These are phyloP conservation scores for Agonopterix alstromeriana DNA, from an alignment of 2,888 invertebrate genomes.

Conservation along the genomic window DNA sequence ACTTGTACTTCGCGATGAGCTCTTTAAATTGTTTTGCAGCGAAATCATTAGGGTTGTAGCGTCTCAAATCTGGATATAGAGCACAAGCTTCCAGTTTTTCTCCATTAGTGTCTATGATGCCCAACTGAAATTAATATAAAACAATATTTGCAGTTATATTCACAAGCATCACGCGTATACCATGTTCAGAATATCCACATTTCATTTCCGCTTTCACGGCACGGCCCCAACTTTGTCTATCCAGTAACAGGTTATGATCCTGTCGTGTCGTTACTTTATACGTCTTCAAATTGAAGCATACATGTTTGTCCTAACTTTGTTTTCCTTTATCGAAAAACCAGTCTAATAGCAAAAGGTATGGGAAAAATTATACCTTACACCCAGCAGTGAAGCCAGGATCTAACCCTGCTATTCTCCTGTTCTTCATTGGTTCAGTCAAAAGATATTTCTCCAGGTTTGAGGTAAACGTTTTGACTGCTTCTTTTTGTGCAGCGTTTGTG, in stretches of 20 bases:
- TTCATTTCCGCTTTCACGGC: too few relatives aligned
- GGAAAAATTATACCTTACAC: constrained; percentile 81
- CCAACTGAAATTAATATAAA: constrained; percentile 52
- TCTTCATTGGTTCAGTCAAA: constrained; percentile 87
- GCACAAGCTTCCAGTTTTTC: constrained; percentile 81
- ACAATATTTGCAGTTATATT: background rate
- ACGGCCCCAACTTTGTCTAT: too few relatives aligned
- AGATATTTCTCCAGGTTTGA: constrained; percentile 90
- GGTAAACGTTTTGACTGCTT: constrained; percentile 90
- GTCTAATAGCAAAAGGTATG: background rate
- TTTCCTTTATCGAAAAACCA: too few relatives aligned
- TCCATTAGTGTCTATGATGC: constrained; percentile 85
- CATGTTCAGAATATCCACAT: too few relatives aligned
- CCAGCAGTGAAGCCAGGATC: constrained; percentile 95
- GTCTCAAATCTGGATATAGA: constrained; percentile 79
- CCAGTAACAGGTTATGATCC: too few relatives aligned
- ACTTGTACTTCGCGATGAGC: constrained; percentile 77
- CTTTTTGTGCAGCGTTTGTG: constrained; percentile 85
- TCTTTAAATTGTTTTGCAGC: constrained; percentile 63
- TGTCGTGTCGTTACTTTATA: too few relatives aligned
- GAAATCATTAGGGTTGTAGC: constrained; percentile 46
- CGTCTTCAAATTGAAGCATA: too few relatives aligned
- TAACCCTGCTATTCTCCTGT: constrained; percentile 87
- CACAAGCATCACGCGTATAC: too few relatives aligned
- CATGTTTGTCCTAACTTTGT: too few relatives aligned